These are phyloP conservation scores for Allophyes oxyacanthae DNA, from an alignment of 2,888 invertebrate species.

Conservation along the genomic window DNA sequence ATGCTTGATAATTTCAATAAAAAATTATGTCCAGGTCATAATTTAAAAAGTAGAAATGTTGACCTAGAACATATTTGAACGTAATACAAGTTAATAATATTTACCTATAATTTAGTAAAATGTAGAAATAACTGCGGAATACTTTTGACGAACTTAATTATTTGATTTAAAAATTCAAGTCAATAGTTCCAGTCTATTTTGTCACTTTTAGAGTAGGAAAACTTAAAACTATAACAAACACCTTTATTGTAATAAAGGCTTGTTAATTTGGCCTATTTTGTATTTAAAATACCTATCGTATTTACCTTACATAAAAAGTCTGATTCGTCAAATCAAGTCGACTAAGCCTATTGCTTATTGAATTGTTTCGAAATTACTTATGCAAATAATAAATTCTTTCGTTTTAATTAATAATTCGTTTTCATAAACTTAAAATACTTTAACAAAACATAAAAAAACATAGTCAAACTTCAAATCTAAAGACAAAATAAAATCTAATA, in stretches of 20 bases:
- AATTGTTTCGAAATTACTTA: constrained; percentile 39
- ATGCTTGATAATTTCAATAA: constrained; percentile 7
- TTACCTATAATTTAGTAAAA: no score
- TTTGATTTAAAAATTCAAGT: background rate
- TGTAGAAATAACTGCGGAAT: no score
- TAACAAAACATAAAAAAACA: constrained; percentile 30
- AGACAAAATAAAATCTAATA: constrained; percentile 12
- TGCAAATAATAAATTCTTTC: constrained; percentile 35
- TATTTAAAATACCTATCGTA: background rate
- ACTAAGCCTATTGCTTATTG: constrained; percentile 11
- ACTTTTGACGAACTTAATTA: no score
- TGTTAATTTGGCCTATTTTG: constrained; percentile 4
- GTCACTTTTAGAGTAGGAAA: background rate
- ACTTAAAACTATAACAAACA: no score
- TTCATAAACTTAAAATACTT: constrained; percentile 40
- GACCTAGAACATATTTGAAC: no score
- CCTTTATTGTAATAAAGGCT: background rate
- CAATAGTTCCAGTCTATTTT: background rate
- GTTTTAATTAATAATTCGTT: constrained; percentile 42
- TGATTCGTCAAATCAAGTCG: constrained; percentile 28
- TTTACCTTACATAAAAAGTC: constrained; percentile 13
- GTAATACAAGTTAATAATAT: no score
- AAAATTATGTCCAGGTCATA: no score
- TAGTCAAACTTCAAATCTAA: constrained; percentile 35
- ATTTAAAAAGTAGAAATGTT: background rate